Percentiles rank a stretch among this genome's conserved stretches.
These are phyloP conservation scores for Pyrochroa serraticornis DNA, from an alignment of 2,888 invertebrate genomes.

Conservation along the genomic window DNA sequence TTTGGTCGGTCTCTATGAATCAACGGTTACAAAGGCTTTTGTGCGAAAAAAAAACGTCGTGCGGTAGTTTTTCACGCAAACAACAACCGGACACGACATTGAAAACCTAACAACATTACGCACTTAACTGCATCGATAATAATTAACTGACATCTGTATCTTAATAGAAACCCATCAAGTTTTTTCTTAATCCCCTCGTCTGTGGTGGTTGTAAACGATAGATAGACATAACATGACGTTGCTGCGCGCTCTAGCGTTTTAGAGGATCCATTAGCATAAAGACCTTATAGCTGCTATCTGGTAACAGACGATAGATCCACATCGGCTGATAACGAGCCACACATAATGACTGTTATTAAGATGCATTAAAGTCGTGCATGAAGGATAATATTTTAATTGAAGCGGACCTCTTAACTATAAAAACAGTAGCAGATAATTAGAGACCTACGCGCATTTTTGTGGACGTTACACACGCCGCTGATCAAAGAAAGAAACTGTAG, in stretches of 20 bases:
- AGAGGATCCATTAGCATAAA: slow-evolving; percentile 38
- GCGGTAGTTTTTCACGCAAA: background rate
- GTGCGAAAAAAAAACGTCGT: slow-evolving; percentile 5
- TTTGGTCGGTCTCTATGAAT: slow-evolving; percentile 37
- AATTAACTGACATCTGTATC: background rate
- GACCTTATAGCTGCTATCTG: slow-evolving; percentile 22
- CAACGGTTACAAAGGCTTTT: slow-evolving; percentile 28
- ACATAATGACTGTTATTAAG: slow-evolving; percentile 50
- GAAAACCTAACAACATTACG: slow-evolving; percentile 1
- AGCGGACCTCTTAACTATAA: slow-evolving; percentile 32
- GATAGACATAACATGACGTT: background rate
- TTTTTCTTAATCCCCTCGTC: too few species aligned
- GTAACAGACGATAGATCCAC: slow-evolving; percentile 32
- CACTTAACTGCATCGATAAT: slow-evolving; percentile 1
- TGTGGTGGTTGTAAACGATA: too few species aligned
- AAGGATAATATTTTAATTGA: slow-evolving; percentile 51
- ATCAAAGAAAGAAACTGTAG: background rate
- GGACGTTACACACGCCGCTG: background rate
- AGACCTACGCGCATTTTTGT: slow-evolving; percentile 39
- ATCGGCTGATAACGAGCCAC: slow-evolving; percentile 34
- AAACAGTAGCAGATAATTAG: slow-evolving; percentile 48
- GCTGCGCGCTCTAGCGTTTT: background rate
- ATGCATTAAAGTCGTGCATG: slow-evolving; percentile 49
- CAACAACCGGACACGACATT: background rate
- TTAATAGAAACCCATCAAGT: too few species aligned